These are phyloP conservation scores for Pristionchus maxplancki DNA, from an alignment of 2,888 invertebrate species.

Conservation along the genomic window DNA sequence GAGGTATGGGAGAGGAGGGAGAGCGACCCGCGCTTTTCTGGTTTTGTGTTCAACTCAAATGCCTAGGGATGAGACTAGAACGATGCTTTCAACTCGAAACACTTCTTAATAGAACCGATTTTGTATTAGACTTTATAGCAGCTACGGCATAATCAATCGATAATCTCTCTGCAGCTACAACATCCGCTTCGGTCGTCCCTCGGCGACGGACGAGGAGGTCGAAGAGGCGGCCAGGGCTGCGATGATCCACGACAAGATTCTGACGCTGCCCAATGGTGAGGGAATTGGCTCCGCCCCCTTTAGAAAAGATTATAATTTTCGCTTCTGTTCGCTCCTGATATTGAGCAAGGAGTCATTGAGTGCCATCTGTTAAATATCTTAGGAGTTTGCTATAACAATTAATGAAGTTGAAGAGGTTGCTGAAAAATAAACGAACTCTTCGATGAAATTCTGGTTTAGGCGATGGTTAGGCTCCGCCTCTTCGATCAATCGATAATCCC, in stretches of 20 bases:
- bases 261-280: constrained; percentile 88
- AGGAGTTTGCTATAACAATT: too few species aligned
- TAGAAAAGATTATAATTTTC: neutral
- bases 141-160: neutral
- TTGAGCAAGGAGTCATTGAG: too few species aligned
- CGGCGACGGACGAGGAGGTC: constrained; percentile 88
- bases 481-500: constrained; percentile 11
- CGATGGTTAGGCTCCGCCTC: neutral
- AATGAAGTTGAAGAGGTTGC: too few species aligned
- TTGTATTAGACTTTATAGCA: too few species aligned
- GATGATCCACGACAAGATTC: constrained; percentile 93
- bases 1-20: too few species aligned
- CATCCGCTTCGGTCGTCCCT: constrained; percentile 91
- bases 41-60: too few species aligned
- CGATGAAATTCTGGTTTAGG: neutral
- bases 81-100: too few species aligned
- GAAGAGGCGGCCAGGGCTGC: constrained; percentile 92
- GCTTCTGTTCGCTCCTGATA: neutral
- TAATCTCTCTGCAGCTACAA: constrained; percentile 84
- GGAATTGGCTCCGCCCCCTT: neutral
- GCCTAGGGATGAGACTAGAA: neutral
- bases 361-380: too few species aligned
- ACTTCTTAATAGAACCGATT: too few species aligned
- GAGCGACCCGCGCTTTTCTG: neutral
- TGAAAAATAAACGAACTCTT: too few species aligned